phyloP scores from a whole-genome alignment of 2,797 vertebrate species.

The Acomys russatus region DNA sequence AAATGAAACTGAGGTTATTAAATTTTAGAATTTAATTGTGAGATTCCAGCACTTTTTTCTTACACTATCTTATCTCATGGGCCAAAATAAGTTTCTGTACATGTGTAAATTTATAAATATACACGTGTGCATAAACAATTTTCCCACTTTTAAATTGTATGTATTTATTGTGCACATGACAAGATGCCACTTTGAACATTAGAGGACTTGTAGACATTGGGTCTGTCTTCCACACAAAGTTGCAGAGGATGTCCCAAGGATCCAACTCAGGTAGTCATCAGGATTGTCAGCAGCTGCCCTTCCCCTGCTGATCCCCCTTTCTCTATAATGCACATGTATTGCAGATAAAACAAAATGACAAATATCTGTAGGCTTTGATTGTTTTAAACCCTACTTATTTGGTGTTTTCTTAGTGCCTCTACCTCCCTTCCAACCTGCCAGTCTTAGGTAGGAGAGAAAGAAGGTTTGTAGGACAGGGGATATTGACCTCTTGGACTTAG shows the following conservation, averaged over 20 bases:
- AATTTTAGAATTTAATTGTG: not conserved
- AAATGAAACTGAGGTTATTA: conserved; percentile 31
- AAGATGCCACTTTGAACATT: not conserved
- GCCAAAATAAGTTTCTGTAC: not conserved
- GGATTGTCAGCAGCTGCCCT: too few relatives aligned
- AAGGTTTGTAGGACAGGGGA: too few relatives aligned
- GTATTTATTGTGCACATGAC: not conserved
- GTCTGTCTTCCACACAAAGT: not conserved
- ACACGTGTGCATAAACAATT: not conserved
- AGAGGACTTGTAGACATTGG: not conserved
- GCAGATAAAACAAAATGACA: not conserved
- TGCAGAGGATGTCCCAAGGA: not conserved
- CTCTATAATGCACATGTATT: not conserved
- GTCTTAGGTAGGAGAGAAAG: too few relatives aligned
- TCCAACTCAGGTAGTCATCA: not conserved
- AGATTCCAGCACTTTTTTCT: conserved; percentile 5
- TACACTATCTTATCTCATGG: not conserved
- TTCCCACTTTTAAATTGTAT: not conserved
- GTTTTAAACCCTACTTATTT: too few relatives aligned
- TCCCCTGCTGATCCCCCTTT: not conserved
- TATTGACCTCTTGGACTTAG: too few relatives aligned
- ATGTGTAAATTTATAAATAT: not conserved
- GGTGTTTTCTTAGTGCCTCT: too few relatives aligned
- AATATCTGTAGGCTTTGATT: not conserved
- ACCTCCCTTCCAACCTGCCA: too few relatives aligned